Evolutionary conservation across 2,113 vertebrate species (phyloP), one percentile per base, ranked within the genome.

Genomic region (Pluvialis apricaria): DNA sequence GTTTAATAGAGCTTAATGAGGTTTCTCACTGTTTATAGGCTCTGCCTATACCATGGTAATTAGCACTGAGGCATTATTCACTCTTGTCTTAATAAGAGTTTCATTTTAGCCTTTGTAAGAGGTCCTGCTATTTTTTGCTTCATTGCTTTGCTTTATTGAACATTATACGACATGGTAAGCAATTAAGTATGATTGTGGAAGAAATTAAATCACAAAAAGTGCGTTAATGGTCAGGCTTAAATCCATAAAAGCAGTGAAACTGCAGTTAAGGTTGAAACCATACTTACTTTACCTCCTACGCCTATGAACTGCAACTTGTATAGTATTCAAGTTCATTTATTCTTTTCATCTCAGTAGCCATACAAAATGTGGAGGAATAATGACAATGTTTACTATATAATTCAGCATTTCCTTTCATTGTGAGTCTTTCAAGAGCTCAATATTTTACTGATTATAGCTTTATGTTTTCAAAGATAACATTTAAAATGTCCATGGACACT

Each of bases 91-190:
- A 83, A 52, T 95, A 95, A 93, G 70, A 81, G 45, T 81, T 98
- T 97, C 38, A 89, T 97, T 97, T 96, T 95, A 96, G 93, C 86
- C 89, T 96, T 97, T 97, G 76, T 92, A 92, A 97, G 86, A 95
- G 86, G 84, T 97, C 90, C 64, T 97, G 85, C 40, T 97, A 90
- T 95, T 97, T 97, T 97, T 97, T 97, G 90, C 96, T 97, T 97
- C 95, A 96, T 90, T 96, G 91, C 84, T 97, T 97, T 97, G 64
- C 84, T 98, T 98, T 98, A 98, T 96, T 97, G 96, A 98, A 97
- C 96, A 77, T 97, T 95, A 96, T 81, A 91, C 0, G 18, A 94
- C 95, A 97, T 82, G 82, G 93, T 83, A 97, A 95, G 90, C 82
- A 97, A 97, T 97, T 98, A 97, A 97, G 72, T 94, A 95, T 97